A percentile compares a stretch with the other conserved stretches of the same genome.
These are phyloP conservation scores for Rhagoletis pomonella DNA, from an alignment of 1,140 invertebrate genomes.

Conservation along the genomic window DNA sequence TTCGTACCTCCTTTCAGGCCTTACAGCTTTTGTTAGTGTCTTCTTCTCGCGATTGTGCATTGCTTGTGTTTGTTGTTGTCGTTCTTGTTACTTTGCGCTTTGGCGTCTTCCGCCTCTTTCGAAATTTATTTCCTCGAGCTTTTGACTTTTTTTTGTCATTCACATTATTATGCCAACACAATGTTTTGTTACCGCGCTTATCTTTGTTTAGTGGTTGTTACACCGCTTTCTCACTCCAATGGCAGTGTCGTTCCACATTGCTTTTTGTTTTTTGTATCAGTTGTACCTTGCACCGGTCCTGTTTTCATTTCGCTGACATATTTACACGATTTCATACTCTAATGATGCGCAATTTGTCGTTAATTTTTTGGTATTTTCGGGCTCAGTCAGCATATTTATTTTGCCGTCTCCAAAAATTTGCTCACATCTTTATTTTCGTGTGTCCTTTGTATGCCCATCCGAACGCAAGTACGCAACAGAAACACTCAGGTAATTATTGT, in stretches of 20 bases:
- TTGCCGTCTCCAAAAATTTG: not conserved
- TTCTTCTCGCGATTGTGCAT: not conserved
- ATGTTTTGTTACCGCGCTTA: constrained; percentile 21
- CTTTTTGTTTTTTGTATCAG: not conserved
- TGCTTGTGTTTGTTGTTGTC: not conserved
- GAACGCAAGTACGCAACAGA: not conserved
- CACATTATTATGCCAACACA: not conserved
- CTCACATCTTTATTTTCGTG: not conserved
- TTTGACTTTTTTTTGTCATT: not conserved
- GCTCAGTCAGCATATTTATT: not conserved
- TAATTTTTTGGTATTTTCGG: constrained; percentile 43
- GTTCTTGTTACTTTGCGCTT: not conserved
- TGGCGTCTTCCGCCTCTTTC: not conserved
- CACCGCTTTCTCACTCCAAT: not conserved
- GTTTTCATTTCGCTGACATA: constrained; percentile 6
- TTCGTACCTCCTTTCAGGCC: not conserved
- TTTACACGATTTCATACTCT: constrained; percentile 40
- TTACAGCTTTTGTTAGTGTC: not conserved
- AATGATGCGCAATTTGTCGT: constrained; percentile 50
- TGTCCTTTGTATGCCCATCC: not conserved
- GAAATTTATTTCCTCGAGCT: constrained; percentile 1
- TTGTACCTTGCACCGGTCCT: not conserved
- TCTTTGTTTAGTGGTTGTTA: constrained; percentile 34
- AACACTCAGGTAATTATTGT: not conserved
- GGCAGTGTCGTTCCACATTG: not conserved